Base-by-base conservation (phyloP, 2,113 vertebrate species). In the Onychostruthus taczanowskii region DNA sequence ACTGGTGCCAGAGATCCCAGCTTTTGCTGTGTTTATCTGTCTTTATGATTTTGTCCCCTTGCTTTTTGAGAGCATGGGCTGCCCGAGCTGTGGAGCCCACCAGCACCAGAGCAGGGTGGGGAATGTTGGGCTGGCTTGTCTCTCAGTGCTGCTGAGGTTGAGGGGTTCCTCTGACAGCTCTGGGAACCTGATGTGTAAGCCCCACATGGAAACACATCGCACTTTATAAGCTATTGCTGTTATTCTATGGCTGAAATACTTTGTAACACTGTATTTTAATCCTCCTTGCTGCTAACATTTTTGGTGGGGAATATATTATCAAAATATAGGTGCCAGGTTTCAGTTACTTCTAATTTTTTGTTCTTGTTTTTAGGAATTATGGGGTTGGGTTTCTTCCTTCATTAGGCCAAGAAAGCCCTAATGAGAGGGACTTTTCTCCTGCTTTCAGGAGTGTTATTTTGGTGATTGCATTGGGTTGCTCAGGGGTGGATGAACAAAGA, bases 51-150 rank as follows among this genome's bases (percentile, higher is more conserved):
- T 55, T 61, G 4, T 20, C 63, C 16, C 28, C 13, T 56, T 61
- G 39, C 26, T 37, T 77, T 64, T 47, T 8, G 2, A 61, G 66
- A 55, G 22, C 30, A 16, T 23, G 33, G 6, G 26, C 44, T 59
- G 44, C 3, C 18, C 0, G 1, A 59, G n/a, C 4, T 2, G 1
- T 8, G 7, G n/a, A 55, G 63, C 33, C 55, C 33, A 8, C 21
- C 35, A 49, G 49, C 56, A 55, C 22, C 31, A 41, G 49, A 4
- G 18, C 35, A 11, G 41, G 11, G 23, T 10, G 14, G 37, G 46
- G 33, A 39, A 46, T 39, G 15, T 33, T 46, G 28, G 22, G 22
- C 5, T 52, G 63, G 18, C 8, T 53, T 61, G 12, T 53, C 30
- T 58, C 43, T 53, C 55, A 61, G 39, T 61, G 46, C 53, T 43